These are phyloP conservation scores for Malaclemys terrapin DNA, from an alignment of 2,113 vertebrate genomes.

Conservation along the genomic window DNA sequence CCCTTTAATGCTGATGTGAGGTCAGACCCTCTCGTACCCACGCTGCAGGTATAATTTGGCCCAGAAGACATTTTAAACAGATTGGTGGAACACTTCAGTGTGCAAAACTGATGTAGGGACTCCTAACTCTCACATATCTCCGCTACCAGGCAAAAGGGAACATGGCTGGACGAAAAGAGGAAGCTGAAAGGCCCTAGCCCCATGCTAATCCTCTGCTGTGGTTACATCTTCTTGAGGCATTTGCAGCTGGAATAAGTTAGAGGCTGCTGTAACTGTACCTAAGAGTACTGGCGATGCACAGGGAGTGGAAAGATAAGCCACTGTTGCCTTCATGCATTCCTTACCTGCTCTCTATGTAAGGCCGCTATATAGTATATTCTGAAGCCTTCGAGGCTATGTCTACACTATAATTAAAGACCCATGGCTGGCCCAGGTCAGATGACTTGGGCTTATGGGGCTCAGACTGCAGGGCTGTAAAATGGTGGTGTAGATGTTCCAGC, in stretches of 20 bases:
- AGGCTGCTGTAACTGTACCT: not conserved
- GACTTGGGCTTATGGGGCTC: not conserved
- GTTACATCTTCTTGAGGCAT: not conserved
- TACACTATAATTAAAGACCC: not conserved
- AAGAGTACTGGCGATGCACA: not conserved
- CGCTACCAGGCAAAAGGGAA: not conserved
- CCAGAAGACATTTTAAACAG: not conserved
- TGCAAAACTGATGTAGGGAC: not conserved
- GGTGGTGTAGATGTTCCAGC: not conserved
- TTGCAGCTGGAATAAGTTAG: not conserved
- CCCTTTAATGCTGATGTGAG: not conserved
- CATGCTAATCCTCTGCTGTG: not conserved
- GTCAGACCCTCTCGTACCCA: fast-evolving
- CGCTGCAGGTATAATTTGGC: not conserved
- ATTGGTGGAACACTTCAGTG: fast-evolving
- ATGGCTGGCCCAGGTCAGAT: not conserved
- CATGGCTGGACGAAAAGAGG: not conserved
- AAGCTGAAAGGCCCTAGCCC: not conserved
- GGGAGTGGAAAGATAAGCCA: not conserved
- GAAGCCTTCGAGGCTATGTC: not conserved
- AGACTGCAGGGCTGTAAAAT: not conserved
- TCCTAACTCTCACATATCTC: not conserved
- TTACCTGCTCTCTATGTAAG: not conserved
- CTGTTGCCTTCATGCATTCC: not conserved
- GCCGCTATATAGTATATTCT: not conserved